Percentiles rank a stretch among this genome's conserved stretches.
Evolutionary conservation across 2,797 vertebrate genomes (phyloP).

Genomic region (Amazona finschi): DNA sequence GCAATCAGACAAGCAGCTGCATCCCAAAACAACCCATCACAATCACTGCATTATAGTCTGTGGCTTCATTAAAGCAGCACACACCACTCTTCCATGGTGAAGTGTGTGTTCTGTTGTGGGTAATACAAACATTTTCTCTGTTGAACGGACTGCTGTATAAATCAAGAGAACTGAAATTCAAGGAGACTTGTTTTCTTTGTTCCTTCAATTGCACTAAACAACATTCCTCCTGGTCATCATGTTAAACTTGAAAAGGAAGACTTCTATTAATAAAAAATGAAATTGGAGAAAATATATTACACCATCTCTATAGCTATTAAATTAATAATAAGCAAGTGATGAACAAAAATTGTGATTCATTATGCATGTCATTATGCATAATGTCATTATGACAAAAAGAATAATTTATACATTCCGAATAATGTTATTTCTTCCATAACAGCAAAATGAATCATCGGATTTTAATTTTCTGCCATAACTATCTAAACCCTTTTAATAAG

Average conservation of each 20-base stretch:
- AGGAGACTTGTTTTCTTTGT: not conserved
- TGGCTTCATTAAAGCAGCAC: not conserved
- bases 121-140: not conserved
- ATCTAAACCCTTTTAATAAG: constrained; percentile 8
- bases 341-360: constrained; percentile 51
- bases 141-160: not conserved
- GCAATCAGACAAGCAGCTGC: not conserved
- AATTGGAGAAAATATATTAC: constrained; percentile 23
- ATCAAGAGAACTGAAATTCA: not conserved
- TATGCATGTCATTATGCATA: not conserved
- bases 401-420: constrained; percentile 53
- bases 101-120: not conserved
- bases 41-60: not conserved
- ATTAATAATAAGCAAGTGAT: constrained; percentile 53
- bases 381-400: constrained; percentile 18
- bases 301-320: not conserved
- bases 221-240: not conserved
- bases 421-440: constrained; percentile 52
- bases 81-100: not conserved
- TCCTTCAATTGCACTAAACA: not conserved
- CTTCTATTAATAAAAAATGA: not conserved
- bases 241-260: not conserved
- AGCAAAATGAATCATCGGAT: constrained; percentile 34
- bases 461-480: constrained; percentile 27
- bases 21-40: not conserved